Evolutionary conservation across 2,797 vertebrate genomes (phyloP).

Genomic region (Rhinella marina): DNA sequence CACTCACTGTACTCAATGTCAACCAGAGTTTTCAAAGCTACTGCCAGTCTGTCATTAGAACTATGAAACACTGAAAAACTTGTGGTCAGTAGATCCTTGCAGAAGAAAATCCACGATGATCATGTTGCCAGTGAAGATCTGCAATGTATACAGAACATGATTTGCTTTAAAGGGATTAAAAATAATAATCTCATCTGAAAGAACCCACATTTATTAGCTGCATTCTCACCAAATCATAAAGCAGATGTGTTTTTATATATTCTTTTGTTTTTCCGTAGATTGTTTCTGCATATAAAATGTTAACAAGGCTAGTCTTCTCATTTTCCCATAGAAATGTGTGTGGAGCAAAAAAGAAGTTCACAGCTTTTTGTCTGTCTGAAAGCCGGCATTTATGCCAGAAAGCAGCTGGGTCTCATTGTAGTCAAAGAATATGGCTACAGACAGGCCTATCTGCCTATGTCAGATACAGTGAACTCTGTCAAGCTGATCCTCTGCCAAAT

Average conservation of each 20-base stretch:
- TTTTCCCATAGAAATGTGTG: background rate
- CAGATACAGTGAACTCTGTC: too few species aligned
- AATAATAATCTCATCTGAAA: background rate
- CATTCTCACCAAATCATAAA: background rate
- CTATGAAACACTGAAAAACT: too few species aligned
- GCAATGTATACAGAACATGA: background rate
- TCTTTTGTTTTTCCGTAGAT: background rate
- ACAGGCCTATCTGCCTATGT: too few species aligned
- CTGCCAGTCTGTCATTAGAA: too few species aligned
- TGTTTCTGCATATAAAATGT: background rate
- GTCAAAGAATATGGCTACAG: too few species aligned
- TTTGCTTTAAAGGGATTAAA: background rate
- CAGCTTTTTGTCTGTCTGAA: too few species aligned
- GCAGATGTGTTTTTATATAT: background rate
- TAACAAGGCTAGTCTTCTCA: constrained; percentile 1
- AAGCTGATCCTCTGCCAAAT: too few species aligned
- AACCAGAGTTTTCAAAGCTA: too few species aligned
- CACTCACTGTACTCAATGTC: too few species aligned
- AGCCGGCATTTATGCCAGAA: too few species aligned
- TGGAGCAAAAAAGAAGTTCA: background rate
- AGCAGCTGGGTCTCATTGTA: too few species aligned
- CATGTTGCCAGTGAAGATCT: background rate
- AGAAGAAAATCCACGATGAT: background rate
- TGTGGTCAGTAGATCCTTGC: background rate
- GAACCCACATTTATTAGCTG: background rate